A percentile compares a stretch with the other conserved stretches of the same genome.
These are phyloP conservation scores for Tinamus guttatus DNA, from an alignment of 2,113 vertebrate genomes.

Conservation along the genomic window DNA sequence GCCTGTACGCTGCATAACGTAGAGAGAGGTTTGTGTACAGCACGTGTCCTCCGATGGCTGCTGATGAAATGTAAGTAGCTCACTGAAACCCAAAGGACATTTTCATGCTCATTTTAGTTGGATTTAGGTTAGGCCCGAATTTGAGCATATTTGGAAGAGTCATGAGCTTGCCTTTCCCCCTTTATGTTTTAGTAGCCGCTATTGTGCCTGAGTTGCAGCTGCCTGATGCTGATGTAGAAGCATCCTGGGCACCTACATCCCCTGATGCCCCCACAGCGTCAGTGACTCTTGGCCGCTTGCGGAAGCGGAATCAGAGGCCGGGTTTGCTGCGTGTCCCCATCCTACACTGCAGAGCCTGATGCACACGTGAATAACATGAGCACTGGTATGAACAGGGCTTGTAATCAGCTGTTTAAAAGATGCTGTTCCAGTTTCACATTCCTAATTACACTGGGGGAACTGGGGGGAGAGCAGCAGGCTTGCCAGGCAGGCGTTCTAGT, in stretches of 20 bases:
- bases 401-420: conserved; percentile 32
- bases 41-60: neutral
- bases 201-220: neutral
- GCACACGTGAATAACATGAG: neutral
- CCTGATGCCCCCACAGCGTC: neutral
- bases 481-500: conserved; percentile 9
- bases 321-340: neutral
- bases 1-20: neutral
- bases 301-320: neutral
- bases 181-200: neutral
- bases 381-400: neutral
- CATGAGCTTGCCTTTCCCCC: neutral
- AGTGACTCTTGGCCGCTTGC: neutral
- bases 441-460: neutral
- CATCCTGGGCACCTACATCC: neutral
- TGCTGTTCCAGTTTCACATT: conserved; percentile 22
- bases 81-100: neutral
- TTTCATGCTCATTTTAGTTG: neutral
- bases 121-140: neutral
- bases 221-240: neutral
- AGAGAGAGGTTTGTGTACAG: neutral
- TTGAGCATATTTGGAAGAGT: neutral
- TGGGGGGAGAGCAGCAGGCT: neutral
- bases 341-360: neutral
- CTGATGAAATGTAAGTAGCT: neutral